phyloP scores from a whole-genome alignment of 2,113 vertebrate species.

The Calyptomena viridis region DNA sequence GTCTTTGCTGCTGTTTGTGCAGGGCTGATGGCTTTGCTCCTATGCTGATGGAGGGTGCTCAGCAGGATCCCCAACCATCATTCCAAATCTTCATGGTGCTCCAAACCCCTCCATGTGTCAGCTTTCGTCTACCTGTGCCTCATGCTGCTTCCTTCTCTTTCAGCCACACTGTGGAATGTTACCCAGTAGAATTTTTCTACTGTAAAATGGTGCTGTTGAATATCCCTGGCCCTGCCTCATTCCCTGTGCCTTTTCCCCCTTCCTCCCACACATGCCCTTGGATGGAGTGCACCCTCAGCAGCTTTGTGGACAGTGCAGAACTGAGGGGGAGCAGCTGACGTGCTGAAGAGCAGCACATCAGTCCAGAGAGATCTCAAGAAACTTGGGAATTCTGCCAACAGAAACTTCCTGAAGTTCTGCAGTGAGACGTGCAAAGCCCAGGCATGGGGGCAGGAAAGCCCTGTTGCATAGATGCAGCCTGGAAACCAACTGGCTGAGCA shows the following conservation, averaged over 20 bases:
- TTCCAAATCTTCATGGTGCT: background rate
- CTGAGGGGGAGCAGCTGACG: background rate
- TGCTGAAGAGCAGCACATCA: background rate
- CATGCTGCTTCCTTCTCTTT: background rate
- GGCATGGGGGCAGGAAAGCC: background rate
- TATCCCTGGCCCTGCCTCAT: background rate
- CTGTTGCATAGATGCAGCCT: background rate
- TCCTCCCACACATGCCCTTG: background rate
- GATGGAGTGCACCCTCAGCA: background rate
- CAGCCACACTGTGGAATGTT: background rate
- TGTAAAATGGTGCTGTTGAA: background rate
- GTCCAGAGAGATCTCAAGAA: background rate
- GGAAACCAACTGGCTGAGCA: background rate
- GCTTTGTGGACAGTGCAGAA: background rate
- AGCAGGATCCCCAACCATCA: accelerated
- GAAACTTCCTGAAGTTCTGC: background rate
- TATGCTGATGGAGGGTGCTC: background rate
- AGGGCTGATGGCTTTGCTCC: background rate
- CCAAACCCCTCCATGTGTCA: background rate
- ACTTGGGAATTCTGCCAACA: background rate
- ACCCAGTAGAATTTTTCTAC: background rate
- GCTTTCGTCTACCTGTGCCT: background rate
- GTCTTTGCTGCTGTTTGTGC: background rate
- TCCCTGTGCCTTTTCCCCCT: background rate
- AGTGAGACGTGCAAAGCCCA: background rate